Percentiles rank a stretch among this genome's conserved stretches.
phyloP scores from a whole-genome alignment of 2,888 invertebrate genomes.

The Himalopsyche kuldschensis region DNA sequence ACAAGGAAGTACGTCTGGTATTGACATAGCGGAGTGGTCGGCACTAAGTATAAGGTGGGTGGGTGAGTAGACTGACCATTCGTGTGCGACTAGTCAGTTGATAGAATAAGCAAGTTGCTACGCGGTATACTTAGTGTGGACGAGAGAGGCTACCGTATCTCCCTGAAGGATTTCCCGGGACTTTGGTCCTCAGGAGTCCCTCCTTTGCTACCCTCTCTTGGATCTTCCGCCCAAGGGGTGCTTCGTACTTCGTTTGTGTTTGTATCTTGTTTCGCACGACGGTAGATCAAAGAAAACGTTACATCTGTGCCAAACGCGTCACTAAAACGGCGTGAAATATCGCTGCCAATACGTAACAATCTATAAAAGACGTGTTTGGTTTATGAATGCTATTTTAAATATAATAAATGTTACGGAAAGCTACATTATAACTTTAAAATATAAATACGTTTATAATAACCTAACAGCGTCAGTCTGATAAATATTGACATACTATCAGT shows the following conservation, averaged over 20 bases:
- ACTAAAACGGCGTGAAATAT: neutral
- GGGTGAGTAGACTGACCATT: slow-evolving; percentile 37
- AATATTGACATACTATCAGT: no score
- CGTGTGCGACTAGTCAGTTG: slow-evolving; percentile 56
- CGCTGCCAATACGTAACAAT: no score
- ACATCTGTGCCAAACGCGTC: neutral
- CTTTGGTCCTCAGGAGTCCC: slow-evolving; percentile 10
- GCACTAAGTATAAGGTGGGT: slow-evolving; percentile 53
- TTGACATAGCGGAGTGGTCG: slow-evolving; percentile 63
- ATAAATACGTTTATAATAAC: no score
- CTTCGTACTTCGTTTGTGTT: slow-evolving; percentile 44
- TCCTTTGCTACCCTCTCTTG: slow-evolving; percentile 35
- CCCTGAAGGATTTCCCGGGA: slow-evolving; percentile 27
- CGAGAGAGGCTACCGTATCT: slow-evolving; percentile 44
- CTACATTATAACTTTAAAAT: no score
- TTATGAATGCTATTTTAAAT: no score
- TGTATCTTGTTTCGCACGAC: slow-evolving; percentile 40
- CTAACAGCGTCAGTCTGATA: no score
- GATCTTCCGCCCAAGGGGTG: slow-evolving; percentile 49
- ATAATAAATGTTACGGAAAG: no score
- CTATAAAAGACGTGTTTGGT: no score
- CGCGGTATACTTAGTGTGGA: slow-evolving; percentile 49
- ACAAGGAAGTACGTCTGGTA: slow-evolving; percentile 62
- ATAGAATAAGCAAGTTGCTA: slow-evolving; percentile 60
- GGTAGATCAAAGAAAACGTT: slow-evolving; percentile 40